phyloP scores from a whole-genome alignment of 1,140 invertebrate species.

The Cataglyphis hispanica region DNA sequence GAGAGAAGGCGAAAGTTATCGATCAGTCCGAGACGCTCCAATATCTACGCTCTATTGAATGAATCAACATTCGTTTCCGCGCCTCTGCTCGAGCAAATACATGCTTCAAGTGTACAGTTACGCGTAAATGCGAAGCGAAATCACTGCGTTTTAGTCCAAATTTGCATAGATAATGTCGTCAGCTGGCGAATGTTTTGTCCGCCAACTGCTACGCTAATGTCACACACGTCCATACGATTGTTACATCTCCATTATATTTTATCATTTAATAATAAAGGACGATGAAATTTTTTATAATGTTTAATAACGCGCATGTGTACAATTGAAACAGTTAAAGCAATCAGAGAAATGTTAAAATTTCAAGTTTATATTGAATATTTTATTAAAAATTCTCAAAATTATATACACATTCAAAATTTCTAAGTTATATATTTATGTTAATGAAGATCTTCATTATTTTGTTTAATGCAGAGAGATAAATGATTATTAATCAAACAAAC shows the following conservation, averaged over 20 bases:
- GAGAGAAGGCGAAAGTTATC: conserved; percentile 64
- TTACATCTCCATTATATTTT: conserved; percentile 9
- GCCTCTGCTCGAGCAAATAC: conserved; percentile 55
- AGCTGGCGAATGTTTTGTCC: conserved; percentile 45
- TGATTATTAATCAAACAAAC: not conserved
- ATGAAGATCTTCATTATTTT: not conserved
- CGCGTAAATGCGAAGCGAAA: conserved; percentile 54
- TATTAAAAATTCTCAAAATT: not conserved
- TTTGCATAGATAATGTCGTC: conserved; percentile 60
- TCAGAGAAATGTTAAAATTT: not conserved
- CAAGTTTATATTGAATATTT: not conserved
- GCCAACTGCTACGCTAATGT: conserved; percentile 20
- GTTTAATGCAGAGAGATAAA: not conserved
- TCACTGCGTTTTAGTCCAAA: conserved; percentile 59
- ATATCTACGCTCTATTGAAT: conserved; percentile 68
- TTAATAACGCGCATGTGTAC: not conserved
- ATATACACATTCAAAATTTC: not conserved
- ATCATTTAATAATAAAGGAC: not conserved
- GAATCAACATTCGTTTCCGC: conserved; percentile 72
- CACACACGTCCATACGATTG: conserved; percentile 3
- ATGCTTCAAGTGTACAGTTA: conserved; percentile 36
- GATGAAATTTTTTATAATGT: not conserved
- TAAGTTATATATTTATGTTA: not conserved
- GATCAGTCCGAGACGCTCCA: conserved; percentile 45
- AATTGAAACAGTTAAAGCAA: not conserved